These are phyloP conservation scores for Pilophorus perplexus DNA, from an alignment of 2,888 invertebrate species.

Conservation along the genomic window DNA sequence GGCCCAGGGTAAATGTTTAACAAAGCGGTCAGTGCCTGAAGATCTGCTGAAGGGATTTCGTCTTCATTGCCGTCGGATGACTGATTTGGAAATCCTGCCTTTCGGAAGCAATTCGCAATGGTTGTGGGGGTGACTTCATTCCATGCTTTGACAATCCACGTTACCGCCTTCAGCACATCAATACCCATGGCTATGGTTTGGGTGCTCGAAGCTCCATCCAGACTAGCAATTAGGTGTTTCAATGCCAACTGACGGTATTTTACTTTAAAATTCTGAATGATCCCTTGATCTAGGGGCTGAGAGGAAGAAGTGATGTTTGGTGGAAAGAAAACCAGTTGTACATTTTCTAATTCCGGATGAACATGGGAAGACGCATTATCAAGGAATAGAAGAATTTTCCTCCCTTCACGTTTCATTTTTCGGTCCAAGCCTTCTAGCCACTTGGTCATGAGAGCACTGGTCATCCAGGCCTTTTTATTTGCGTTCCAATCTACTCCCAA, in stretches of 20 bases:
- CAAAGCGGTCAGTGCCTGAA: neutral
- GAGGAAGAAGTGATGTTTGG: neutral
- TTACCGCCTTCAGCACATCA: neutral
- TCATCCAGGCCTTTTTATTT: slow-evolving; percentile 48
- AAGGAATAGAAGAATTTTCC: neutral
- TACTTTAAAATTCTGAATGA: neutral
- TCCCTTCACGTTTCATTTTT: neutral
- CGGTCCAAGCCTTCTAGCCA: neutral
- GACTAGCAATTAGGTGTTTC: neutral
- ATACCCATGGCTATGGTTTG: neutral
- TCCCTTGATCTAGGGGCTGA: neutral
- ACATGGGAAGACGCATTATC: neutral
- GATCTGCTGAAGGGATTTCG: too few species aligned
- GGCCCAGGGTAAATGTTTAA: neutral
- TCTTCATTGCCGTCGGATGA: too few species aligned
- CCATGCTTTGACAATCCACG: neutral
- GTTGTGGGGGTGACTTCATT: neutral
- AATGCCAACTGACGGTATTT: neutral
- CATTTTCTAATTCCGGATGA: neutral
- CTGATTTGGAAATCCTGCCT: neutral
- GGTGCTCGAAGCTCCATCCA: too few species aligned
- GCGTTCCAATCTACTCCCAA: slow-evolving; percentile 46
- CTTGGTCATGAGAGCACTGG: slow-evolving; percentile 24
- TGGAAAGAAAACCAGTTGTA: neutral
- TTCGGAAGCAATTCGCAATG: neutral